Base-by-base conservation (phyloP, 2,113 vertebrate species). In the Ovis canadensis region DNA sequence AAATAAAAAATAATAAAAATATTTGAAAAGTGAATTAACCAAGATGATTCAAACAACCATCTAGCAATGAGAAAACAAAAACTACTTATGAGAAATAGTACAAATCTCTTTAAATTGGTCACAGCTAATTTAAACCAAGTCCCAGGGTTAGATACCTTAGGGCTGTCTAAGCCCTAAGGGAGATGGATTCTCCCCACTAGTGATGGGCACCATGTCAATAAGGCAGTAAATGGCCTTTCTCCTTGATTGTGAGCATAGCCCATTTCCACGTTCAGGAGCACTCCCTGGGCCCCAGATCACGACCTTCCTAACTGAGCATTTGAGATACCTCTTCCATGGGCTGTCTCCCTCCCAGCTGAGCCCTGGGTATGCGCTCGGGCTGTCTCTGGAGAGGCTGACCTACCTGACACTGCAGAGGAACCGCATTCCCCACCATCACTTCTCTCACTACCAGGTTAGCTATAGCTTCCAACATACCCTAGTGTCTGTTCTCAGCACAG, bases 11-110 rank as follows among this genome's bases (percentile, higher is more conserved):
- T 36, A 55, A 90, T 45, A 84, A 90, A 74, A 74, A 90, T 17
- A 67, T 25, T 57, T 94, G 57, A 86, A 87, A 88, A 74, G 82
- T 3, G 17, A 94, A 96, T 60, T 81, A 82, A 60, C 17, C 52
- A 74, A 25, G 43, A 94, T 33, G 82, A 62, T 54, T 77, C 19
- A 14, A 88, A 94, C 71, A 45, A 57, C 31, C 43, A 13, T 7
- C 13, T 14, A 52, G 29, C 5, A 45, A 36, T 19, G 52, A 88
- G 43, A 81, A 94, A 59, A 71, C 27, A 82, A 60, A 80, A 88
- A 40, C 19, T 40, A 59, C 25, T 36, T 84, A 7, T 25, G 17
- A 55, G 48, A 74, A 55, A 11, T 17, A 45, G 43, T 17, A 54
- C 31, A 54, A 15, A 45, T 91, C 50, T 74, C 45, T 91, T 33